phyloP scores from a whole-genome alignment of 2,113 vertebrate species.

The Hippocampus zosterae region DNA sequence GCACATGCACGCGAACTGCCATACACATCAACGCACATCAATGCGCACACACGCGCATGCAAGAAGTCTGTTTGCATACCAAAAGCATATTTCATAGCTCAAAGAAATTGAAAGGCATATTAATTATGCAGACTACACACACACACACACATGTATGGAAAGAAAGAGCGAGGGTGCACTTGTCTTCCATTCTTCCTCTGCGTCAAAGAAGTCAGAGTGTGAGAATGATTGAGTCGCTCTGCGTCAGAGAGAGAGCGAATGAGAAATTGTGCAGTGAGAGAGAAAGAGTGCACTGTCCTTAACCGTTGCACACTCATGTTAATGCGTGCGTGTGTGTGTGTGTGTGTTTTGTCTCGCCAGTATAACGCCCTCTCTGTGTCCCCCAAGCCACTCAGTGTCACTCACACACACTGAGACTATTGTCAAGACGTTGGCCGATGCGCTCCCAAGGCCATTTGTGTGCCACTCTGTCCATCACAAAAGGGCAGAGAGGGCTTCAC shows the following conservation, averaged over 20 bases:
- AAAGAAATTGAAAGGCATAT: conserved; percentile 59
- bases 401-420: conserved; percentile 70
- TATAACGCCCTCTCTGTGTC: conserved; percentile 71
- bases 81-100: conserved; percentile 62
- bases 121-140: conserved; percentile 58
- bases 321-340: conserved; percentile 30
- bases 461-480: conserved; percentile 67
- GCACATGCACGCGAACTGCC: conserved; percentile 6
- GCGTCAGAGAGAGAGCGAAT: conserved; percentile 61
- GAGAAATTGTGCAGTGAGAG: conserved; percentile 42
- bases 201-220: conserved; percentile 59
- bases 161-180: conserved; percentile 35
- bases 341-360: conserved; percentile 53
- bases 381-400: conserved; percentile 58
- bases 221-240: conserved; percentile 67
- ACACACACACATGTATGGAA: conserved; percentile 1
- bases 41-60: conserved; percentile 16
- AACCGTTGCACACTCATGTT: conserved; percentile 27
- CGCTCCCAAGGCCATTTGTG: conserved; percentile 58
- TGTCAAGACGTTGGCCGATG: conserved; percentile 58
- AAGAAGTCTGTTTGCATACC: conserved; percentile 62
- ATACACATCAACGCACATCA: conserved; percentile 4
- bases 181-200: conserved; percentile 60
- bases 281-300: conserved; percentile 70
- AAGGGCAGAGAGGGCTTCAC: conserved; percentile 52